Conservation (phyloP, 2,797 vertebrate species). For the Onychomys leucogaster region DNA sequence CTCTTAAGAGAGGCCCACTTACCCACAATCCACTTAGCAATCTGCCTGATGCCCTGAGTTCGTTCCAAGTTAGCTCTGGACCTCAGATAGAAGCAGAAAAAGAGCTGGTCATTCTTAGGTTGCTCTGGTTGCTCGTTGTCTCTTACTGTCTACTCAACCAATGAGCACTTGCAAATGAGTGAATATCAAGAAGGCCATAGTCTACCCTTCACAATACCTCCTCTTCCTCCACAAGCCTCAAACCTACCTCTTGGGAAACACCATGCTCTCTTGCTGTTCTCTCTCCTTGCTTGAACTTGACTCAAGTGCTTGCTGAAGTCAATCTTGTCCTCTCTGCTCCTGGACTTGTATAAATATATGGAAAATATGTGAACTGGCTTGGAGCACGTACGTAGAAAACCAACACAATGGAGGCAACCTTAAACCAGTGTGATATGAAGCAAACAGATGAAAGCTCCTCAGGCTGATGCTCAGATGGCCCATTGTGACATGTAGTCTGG, state of each 20-base stretch:
- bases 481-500: background rate
- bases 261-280: background rate
- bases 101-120: background rate
- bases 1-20: background rate
- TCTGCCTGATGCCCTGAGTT: background rate
- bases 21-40: background rate
- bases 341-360: background rate
- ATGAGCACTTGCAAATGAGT: background rate
- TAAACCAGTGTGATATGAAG: background rate
- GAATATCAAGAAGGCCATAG: background rate
- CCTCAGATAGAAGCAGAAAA: background rate
- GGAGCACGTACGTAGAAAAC: background rate
- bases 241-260: background rate
- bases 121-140: background rate
- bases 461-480: background rate
- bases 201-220: accelerated
- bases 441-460: background rate
- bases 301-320: background rate
- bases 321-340: background rate
- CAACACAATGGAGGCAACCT: background rate
- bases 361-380: background rate
- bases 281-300: background rate
- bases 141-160: background rate
- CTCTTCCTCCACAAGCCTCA: background rate
- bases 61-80: background rate